Percentiles rank a stretch among this genome's conserved stretches.
phyloP scores from a whole-genome alignment of 2,797 vertebrate genomes.

The Siniperca obscura region DNA sequence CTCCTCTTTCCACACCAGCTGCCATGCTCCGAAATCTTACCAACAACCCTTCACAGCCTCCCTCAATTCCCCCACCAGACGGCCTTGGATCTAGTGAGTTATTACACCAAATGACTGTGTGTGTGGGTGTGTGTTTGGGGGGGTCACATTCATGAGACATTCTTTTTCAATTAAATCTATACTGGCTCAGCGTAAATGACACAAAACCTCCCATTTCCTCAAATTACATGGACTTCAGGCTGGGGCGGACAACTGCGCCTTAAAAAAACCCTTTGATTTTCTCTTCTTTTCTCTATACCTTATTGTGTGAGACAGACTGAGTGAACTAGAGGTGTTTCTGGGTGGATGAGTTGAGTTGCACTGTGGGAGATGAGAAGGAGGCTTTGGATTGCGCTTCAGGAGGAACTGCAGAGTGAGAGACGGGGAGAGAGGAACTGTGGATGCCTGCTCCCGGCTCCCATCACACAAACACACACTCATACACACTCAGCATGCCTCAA shows the following conservation, averaged over 20 bases:
- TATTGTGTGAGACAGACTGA: constrained; percentile 62
- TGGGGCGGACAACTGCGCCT: constrained; percentile 47
- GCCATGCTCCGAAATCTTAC: constrained; percentile 41
- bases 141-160: constrained; percentile 64
- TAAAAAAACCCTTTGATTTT: constrained; percentile 56
- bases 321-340: constrained; percentile 69
- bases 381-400: constrained; percentile 63
- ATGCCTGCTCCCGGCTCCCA: constrained; percentile 43
- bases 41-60: constrained; percentile 48
- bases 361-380: constrained; percentile 63
- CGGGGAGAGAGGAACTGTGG: constrained; percentile 40
- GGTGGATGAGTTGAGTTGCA: constrained; percentile 67
- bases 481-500: constrained; percentile 43
- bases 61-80: constrained; percentile 57
- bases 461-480: constrained; percentile 41
- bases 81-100: constrained; percentile 68
- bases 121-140: constrained; percentile 44
- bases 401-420: constrained; percentile 54
- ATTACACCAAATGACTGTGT: constrained; percentile 71
- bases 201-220: constrained; percentile 72
- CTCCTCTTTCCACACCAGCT: constrained; percentile 44
- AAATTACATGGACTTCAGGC: constrained; percentile 69
- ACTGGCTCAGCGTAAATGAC: constrained; percentile 67
- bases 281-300: constrained; percentile 49
- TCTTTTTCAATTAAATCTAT: constrained; percentile 77